Conservation (phyloP, 2,888 invertebrate species). For the Drosophila prostipennis region DNA sequence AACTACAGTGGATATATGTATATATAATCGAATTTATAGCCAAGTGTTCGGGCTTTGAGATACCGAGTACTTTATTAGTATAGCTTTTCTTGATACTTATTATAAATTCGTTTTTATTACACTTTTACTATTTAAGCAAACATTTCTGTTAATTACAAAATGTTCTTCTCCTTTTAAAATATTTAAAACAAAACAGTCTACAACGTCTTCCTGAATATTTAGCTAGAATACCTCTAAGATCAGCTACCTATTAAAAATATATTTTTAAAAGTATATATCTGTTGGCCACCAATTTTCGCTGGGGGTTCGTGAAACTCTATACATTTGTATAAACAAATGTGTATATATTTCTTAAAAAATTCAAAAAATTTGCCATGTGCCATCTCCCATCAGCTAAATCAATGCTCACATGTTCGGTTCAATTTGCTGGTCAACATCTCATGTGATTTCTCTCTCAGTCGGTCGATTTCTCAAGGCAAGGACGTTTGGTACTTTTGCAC, state of each 20-base stretch:
- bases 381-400: conserved; percentile 47
- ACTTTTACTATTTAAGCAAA: too few relatives aligned
- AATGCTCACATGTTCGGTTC: conserved; percentile 39
- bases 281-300: neutral
- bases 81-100: neutral
- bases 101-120: neutral
- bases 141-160: too few relatives aligned
- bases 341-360: conserved; percentile 44
- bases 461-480: conserved; percentile 56
- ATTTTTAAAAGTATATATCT: conserved; percentile 12
- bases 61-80: neutral
- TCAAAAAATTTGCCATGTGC: conserved; percentile 47
- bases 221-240: neutral
- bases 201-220: neutral
- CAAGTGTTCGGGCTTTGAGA: neutral
- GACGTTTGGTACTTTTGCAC: conserved; percentile 61
- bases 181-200: too few relatives aligned
- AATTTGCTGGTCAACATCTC: conserved; percentile 36
- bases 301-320: conserved; percentile 22
- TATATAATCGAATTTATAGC: neutral
- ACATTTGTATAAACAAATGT: conserved; percentile 37
- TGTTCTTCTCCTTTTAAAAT: too few relatives aligned
- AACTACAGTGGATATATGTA: conserved; percentile 14
- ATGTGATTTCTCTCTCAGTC: conserved; percentile 18
- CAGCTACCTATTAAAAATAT: conserved; percentile 3